Evolutionary conservation across 2,888 invertebrate genomes (phyloP), one percentile per base, ranked within the genome.

Genomic region (Oasisia sp.): DNA sequence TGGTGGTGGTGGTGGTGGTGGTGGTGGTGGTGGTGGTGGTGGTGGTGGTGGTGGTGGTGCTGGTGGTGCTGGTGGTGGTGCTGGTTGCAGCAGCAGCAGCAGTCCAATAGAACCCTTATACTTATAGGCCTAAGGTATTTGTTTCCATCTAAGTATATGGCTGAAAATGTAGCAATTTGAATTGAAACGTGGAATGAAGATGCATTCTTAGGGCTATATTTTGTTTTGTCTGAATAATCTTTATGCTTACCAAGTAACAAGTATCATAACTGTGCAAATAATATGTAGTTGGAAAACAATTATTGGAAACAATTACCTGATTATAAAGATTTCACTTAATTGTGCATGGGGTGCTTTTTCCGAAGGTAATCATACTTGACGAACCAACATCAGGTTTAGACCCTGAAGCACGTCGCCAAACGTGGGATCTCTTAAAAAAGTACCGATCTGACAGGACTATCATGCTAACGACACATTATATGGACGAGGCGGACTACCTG

Each of bases 401-500:
- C 94, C 97, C 97, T 0, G 96, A 96, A 27, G 97, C 97, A 0
- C 94, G 97, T 27, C 96, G 97, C 90, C 96, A 96, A 93, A 96
- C 97, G 0, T 98, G 98, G 98, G 98, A 98, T 94, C 96, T 98
- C 38, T 96, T 98, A 93, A 97, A 96, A 96, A 96, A 96, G 14
- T 96, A 97, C 94, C 96, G 97, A 90, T 95, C 96, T 97, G 98
- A 97, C 90, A 97, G 98, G 12, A 98, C 98, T 0, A 97, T 98
- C 95, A 97, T 98, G 91, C 96, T 98, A 92, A 98, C 98, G 32
- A 96, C 96, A 27, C 96, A 98, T 96, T 98, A 98, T 95, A 98
- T 98, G 98, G 98, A 98, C 95, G 98, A 98, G 96, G 98, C 98
- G 0, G 98, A 98, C 96, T 97, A 98, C 91, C 97, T 98, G 2